Conservation (phyloP, 2,888 invertebrate genomes). For the Coleophora deauratella region DNA sequence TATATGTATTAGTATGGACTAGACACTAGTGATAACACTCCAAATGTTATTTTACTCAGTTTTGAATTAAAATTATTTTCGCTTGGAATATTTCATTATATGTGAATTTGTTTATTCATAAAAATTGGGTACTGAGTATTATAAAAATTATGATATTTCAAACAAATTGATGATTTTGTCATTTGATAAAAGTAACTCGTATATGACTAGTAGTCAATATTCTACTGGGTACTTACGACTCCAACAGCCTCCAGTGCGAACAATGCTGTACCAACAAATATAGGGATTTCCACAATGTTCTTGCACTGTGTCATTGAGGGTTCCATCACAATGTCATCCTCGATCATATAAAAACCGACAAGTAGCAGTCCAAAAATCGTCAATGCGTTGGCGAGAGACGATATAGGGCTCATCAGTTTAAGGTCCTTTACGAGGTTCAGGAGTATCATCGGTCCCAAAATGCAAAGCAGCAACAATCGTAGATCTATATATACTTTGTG, state of each 20-base stretch:
- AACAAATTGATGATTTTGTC: too few relatives aligned
- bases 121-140: too few relatives aligned
- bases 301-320: conserved; percentile 63
- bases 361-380: conserved; percentile 82
- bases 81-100: too few relatives aligned
- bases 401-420: conserved; percentile 84
- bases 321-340: conserved; percentile 72
- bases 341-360: conserved; percentile 80
- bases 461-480: conserved; percentile 72
- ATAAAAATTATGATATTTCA: too few relatives aligned
- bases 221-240: conserved; percentile 77
- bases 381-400: conserved; percentile 83
- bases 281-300: conserved; percentile 72
- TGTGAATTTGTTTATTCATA: too few relatives aligned
- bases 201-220: too few relatives aligned
- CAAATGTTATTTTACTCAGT: too few relatives aligned
- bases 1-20: too few relatives aligned
- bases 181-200: too few relatives aligned
- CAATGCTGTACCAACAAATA: conserved; percentile 90
- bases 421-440: conserved; percentile 81
- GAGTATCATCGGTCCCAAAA: conserved; percentile 75
- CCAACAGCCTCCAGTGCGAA: conserved; percentile 90
- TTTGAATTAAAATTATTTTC: too few relatives aligned
- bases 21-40: too few relatives aligned
- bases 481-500: conserved; percentile 45